Evolutionary conservation across 2,113 vertebrate species (phyloP).

Genomic region (Melanostigma gelatinosum): DNA sequence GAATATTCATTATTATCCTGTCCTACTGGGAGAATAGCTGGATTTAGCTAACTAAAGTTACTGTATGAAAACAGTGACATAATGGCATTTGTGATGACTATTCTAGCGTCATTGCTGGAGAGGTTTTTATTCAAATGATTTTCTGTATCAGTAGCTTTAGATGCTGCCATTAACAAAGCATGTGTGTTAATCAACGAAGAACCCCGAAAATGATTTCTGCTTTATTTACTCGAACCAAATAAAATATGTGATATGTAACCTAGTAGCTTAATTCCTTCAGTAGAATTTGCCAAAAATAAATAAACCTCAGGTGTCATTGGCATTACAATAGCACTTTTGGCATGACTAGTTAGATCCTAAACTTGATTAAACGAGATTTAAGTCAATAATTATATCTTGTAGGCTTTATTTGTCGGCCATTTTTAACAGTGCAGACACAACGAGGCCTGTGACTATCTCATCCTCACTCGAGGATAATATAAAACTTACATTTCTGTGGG

Average conservation of each 20-base stretch:
- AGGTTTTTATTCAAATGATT: conserved; percentile 4
- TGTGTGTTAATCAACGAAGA: conserved; percentile 1
- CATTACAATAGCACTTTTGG: not conserved
- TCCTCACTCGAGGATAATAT: not conserved
- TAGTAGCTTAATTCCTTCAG: not conserved
- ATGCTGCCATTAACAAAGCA: not conserved
- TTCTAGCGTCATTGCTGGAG: not conserved
- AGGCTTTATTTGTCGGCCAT: not conserved
- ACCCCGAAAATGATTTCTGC: not conserved
- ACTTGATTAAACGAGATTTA: too few species aligned
- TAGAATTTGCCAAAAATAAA: not conserved
- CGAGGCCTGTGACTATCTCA: not conserved
- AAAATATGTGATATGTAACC: not conserved
- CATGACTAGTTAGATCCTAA: not conserved
- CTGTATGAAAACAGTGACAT: conserved; percentile 26
- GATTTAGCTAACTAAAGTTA: conserved; percentile 30
- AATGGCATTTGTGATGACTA: conserved; percentile 4
- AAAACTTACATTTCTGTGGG: not conserved
- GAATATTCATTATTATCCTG: conserved; percentile 41
- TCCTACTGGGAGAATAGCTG: conserved; percentile 23
- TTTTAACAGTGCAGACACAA: not conserved
- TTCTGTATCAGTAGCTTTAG: not conserved
- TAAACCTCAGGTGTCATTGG: not conserved
- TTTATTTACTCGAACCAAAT: conserved; percentile 18
- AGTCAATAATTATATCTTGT: not conserved